Evolutionary conservation across 2,113 vertebrate genomes (phyloP), one percentile per base, ranked within the genome.

Genomic region (Turdus rufiventris): DNA sequence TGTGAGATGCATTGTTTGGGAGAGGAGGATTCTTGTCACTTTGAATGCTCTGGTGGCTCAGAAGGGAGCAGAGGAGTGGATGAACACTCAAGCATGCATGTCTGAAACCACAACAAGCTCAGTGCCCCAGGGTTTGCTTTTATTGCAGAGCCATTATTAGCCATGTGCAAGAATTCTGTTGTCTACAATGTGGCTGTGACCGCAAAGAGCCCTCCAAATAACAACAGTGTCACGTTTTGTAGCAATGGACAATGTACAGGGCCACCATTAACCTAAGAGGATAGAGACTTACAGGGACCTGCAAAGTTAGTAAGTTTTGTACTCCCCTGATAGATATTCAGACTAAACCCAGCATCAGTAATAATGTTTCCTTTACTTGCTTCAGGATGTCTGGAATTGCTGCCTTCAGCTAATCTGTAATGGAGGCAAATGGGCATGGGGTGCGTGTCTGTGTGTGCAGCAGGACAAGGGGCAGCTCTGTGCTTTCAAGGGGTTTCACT

Each of bases 41-140:
- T 94, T 31, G 60, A 85, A 77, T 93, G 87, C 56, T 76, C 36
- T 80, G 38, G 85, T 83, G 75, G 51, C 71, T 88, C 68, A 36
- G 75, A 85, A 90, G 51, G 56, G 51, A 76, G 66, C 58, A 65
- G 28, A 85, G 43, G 71, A 36, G 42, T 70, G 67, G 89, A 57
- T 74, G 85, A 91, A 83, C 42, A 48, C 18, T 73, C 0, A 1
- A 6, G 10, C 14, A 24, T 89, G 84, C 19, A 0, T 85, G 63
- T 88, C 65, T 86, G 79, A 92, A 96, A 88, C 95, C 90, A 81
- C 68, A 95, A 60, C 61, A 94, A 71, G 61, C 68, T 93, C 33
- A 13, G 17, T 80, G 90, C 94, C 94, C 34, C 79, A 61, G 94
- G 93, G 60, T 88, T 67, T 96, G 72, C 82, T 94, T 96, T 95